Evolutionary conservation across 2,797 vertebrate species (phyloP), one percentile per base, ranked within the genome.

Genomic region (Podargus strigoides): DNA sequence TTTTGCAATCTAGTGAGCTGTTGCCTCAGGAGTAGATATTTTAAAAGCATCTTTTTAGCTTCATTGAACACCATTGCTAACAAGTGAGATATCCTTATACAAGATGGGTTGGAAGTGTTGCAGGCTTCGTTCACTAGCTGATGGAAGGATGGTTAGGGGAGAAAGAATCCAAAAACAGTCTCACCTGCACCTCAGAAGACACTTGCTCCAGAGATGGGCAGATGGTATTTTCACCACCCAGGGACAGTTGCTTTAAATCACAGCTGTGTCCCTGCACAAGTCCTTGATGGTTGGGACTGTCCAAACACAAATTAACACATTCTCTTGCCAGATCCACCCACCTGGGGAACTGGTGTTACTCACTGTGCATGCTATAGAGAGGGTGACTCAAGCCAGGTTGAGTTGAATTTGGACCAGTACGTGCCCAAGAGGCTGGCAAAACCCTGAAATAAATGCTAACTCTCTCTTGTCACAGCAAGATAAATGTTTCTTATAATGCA

Each of bases 1-100:
- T 46, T 87, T 46, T 78, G 17, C 77, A 94, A 94, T 91, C 49
- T 15, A 53, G 12, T 70, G 26, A 27, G 17, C 85, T 90, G 32
- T 17, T 87, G 27, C 21, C 50, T 87, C 26, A 37, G 36, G 23
- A 66, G 41, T 2, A 85, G 13, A 12, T 52, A 46, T 34, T 73
- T 56, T n/a, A 37, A 37, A 93, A 44, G 27, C 16, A 5, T 39
- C 13, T 42, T 77, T 91, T 77, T 67, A 87, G 8, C 6, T 79
- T 68, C 21, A 50, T 50, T 70, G 41, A 72, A 66, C 60, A 14
- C 8, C 6, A 27, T 50, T 53, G 23, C 6, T 58, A 52, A 62
- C 22, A 78, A 63, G 24, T 55, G 37, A 90, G 26, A 70, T 8
- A 62, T 6, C 9, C 3, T 68, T 62, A 42, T 13, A 22, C 6